Percentiles rank a stretch among this genome's conserved stretches.
These are phyloP conservation scores for Mohoua ochrocephala DNA, from an alignment of 2,113 vertebrate species.

Conservation along the genomic window DNA sequence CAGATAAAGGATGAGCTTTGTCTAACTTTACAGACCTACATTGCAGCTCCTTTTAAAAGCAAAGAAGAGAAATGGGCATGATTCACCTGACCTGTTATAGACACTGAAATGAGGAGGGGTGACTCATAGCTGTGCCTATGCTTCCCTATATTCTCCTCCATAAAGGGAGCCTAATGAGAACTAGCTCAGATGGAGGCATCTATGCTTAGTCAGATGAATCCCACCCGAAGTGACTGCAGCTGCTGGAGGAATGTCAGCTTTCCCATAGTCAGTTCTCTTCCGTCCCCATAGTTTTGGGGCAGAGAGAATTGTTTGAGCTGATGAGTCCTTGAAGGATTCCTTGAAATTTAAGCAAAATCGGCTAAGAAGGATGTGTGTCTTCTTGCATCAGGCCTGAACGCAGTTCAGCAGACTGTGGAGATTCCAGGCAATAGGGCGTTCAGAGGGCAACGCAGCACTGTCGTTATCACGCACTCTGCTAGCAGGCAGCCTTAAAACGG, in stretches of 20 bases:
- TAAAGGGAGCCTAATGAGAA: neutral
- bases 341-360: constrained; percentile 11
- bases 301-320: constrained; percentile 11
- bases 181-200: constrained; percentile 3
- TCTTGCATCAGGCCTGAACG: neutral
- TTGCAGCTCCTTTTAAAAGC: neutral
- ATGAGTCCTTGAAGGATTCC: constrained; percentile 38
- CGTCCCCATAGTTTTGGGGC: constrained; percentile 30
- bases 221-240: constrained; percentile 42
- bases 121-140: neutral
- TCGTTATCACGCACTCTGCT: rapidly evolving
- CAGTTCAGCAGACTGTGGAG: neutral
- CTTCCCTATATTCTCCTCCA: neutral
- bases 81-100: neutral
- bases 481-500: neutral
- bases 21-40: neutral
- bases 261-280: constrained; percentile 20
- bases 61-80: constrained; percentile 2
- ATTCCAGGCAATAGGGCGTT: neutral
- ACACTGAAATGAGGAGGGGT: neutral
- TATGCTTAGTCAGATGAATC: constrained; percentile 43
- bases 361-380: neutral
- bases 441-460: neutral
- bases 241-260: constrained; percentile 35
- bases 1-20: neutral